Conservation (phyloP, 2,888 invertebrate species). For the Pharmacophagus antenor region DNA sequence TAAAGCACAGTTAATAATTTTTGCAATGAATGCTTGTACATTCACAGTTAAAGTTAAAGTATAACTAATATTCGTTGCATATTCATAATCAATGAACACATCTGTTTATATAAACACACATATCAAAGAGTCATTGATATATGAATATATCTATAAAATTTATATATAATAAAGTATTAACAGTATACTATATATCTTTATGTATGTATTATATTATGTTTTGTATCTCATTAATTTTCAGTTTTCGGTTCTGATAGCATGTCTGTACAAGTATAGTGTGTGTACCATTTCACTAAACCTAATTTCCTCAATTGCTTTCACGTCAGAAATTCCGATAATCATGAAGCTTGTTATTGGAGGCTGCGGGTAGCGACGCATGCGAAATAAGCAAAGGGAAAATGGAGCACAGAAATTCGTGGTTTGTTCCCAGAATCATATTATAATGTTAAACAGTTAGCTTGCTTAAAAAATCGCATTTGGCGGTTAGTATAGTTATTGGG, state of each 20-base stretch:
- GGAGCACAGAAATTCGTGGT: conserved; percentile 47
- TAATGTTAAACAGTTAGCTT: conserved; percentile 23
- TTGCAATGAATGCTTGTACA: too few species aligned
- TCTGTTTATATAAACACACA: too few species aligned
- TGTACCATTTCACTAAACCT: conserved; percentile 3
- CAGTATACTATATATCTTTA: too few species aligned
- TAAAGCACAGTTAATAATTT: too few species aligned
- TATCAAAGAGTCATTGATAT: too few species aligned
- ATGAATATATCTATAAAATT: too few species aligned
- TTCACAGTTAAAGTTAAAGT: too few species aligned
- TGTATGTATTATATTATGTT: too few species aligned
- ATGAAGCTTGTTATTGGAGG: conserved; percentile 58
- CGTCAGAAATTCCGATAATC: conserved; percentile 58
- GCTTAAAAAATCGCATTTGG: conserved; percentile 7
- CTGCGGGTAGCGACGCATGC: conserved; percentile 59
- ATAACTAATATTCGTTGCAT: too few species aligned
- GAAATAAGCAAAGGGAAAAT: conserved; percentile 49
- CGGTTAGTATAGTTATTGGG: neutral
- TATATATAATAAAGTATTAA: too few species aligned
- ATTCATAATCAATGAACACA: too few species aligned
- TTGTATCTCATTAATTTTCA: too few species aligned
- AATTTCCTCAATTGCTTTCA: conserved; percentile 32
- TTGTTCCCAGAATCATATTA: conserved; percentile 34
- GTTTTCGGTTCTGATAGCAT: neutral
- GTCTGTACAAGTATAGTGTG: neutral